A percentile compares a stretch with the other conserved stretches of the same genome.
phyloP scores from a whole-genome alignment of 2,888 invertebrate species.

The Scelioninae gen. 1 region DNA sequence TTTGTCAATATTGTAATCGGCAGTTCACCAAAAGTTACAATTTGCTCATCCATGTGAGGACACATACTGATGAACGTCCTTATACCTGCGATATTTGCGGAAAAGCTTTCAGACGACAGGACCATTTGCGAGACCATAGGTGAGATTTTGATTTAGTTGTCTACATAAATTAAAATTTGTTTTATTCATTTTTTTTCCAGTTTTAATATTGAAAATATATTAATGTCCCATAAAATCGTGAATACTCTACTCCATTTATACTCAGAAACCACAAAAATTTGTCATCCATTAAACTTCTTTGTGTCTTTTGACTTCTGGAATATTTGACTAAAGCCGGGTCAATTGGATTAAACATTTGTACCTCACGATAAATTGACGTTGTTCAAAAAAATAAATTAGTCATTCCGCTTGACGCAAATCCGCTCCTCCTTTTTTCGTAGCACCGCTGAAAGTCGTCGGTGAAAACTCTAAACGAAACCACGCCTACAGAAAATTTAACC shows the following conservation, averaged over 20 bases:
- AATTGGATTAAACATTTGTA: slow-evolving; percentile 41
- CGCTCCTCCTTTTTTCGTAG: neutral
- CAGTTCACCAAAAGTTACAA: slow-evolving; percentile 22
- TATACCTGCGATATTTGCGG: slow-evolving; percentile 95
- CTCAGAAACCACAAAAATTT: neutral
- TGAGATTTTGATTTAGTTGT: slow-evolving; percentile 78
- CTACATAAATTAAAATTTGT: too few relatives aligned
- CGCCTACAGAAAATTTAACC: slow-evolving; percentile 9
- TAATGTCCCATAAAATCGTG: too few relatives aligned
- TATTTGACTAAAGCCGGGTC: slow-evolving; percentile 14
- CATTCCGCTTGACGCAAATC: slow-evolving; percentile 20
- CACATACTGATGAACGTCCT: slow-evolving; percentile 13
- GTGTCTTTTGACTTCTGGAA: slow-evolving; percentile 42
- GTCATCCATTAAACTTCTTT: neutral
- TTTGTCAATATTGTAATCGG: slow-evolving; percentile 18
- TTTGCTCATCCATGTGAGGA: slow-evolving; percentile 13
- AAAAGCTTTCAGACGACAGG: slow-evolving; percentile 98
- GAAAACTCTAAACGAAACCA: neutral
- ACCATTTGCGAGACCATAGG: slow-evolving; percentile 97
- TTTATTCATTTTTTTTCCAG: too few relatives aligned
- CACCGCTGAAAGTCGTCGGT: neutral
- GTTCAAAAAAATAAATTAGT: slow-evolving; percentile 32
- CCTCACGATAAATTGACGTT: slow-evolving; percentile 1
- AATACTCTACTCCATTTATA: too few relatives aligned
- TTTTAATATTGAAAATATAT: neutral